A percentile compares a stretch with the other conserved stretches of the same genome.
phyloP scores from a whole-genome alignment of 2,797 vertebrate species.

The Chiroxiphia lanceolata region DNA sequence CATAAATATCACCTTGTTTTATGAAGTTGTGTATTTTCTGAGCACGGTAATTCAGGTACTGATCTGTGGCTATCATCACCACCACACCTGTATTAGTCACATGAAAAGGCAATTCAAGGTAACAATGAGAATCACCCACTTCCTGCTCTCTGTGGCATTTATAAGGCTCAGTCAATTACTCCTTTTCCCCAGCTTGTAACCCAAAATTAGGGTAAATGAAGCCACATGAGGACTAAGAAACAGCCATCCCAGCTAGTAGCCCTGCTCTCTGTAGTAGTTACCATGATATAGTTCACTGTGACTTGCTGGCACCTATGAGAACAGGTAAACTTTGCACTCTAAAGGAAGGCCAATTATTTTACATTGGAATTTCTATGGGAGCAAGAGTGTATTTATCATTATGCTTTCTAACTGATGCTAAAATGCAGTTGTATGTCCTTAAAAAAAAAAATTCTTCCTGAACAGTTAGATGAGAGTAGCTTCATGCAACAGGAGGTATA shows the following conservation, averaged over 20 bases:
- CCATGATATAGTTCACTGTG: not conserved
- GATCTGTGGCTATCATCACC: not conserved
- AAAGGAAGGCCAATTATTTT: not conserved
- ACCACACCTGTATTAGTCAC: not conserved
- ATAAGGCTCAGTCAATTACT: not conserved
- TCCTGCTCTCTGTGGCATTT: not conserved
- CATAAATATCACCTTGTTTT: not conserved
- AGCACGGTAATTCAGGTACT: not conserved
- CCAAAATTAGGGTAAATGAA: not conserved
- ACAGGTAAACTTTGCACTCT: not conserved
- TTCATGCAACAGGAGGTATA: not conserved
- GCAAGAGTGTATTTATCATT: not conserved
- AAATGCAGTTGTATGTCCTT: not conserved
- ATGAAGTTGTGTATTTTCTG: not conserved
- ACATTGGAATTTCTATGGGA: not conserved
- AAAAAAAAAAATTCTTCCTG: not conserved
- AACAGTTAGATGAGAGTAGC: not conserved
- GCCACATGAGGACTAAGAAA: not conserved
- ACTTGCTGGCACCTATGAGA: not conserved
- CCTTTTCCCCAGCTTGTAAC: not conserved
- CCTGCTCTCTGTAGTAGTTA: not conserved
- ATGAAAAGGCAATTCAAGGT: not conserved
- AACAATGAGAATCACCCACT: not conserved
- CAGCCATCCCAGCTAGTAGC: not conserved
- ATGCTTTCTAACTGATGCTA: not conserved